These are phyloP conservation scores for Cottus gobio DNA, from an alignment of 2,113 vertebrate species.

Conservation along the genomic window DNA sequence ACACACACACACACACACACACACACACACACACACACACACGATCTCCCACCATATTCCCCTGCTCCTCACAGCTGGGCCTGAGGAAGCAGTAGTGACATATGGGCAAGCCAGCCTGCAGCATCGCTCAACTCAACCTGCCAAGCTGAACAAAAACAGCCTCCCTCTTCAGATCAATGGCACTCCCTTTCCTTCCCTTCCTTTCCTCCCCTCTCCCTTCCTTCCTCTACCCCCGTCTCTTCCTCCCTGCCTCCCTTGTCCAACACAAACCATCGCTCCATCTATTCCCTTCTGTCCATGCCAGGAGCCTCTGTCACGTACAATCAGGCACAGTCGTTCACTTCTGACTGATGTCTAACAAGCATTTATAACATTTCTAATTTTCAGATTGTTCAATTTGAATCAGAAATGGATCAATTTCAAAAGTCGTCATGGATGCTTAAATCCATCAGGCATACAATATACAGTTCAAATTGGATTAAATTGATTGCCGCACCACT, in stretches of 20 bases:
- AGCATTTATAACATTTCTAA: not conserved
- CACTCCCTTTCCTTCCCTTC: not conserved
- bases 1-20: not conserved
- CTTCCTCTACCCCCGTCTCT: not conserved
- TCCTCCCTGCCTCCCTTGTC: not conserved
- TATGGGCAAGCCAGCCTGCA: conserved; percentile 67
- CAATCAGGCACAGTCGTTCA: not conserved
- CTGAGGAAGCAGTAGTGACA: conserved; percentile 61
- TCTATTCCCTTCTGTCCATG: not conserved
- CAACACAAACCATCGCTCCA: not conserved
- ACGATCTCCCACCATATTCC: conserved; percentile 8
- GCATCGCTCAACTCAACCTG: conserved; percentile 68
- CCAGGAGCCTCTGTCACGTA: not conserved
- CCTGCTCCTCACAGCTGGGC: conserved; percentile 65
- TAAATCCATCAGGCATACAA: conserved; percentile 19
- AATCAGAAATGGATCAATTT: conserved; percentile 28
- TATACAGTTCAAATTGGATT: conserved; percentile 22
- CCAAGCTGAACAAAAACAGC: conserved; percentile 62
- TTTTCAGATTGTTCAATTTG: not conserved
- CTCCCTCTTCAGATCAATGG: conserved; percentile 37
- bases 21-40: not conserved
- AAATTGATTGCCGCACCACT: not conserved
- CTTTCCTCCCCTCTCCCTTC: not conserved
- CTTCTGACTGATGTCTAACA: not conserved
- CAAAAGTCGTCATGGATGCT: not conserved